These are phyloP conservation scores for Cyanoderma ruficeps DNA, from an alignment of 2,113 vertebrate species.

Conservation along the genomic window DNA sequence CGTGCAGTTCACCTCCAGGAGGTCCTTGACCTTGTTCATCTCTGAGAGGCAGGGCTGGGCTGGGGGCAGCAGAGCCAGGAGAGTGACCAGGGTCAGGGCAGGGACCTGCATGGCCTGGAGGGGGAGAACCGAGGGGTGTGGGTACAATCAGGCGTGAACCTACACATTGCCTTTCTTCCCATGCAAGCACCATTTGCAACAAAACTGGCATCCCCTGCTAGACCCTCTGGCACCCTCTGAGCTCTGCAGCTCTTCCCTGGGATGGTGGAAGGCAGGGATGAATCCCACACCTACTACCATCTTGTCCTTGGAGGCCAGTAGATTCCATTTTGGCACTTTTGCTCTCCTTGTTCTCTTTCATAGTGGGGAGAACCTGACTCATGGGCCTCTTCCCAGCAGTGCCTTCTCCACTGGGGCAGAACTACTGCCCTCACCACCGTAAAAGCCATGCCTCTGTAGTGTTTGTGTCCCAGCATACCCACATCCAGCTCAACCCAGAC, in stretches of 20 bases:
- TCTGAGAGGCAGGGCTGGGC: not conserved
- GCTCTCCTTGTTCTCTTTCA: not conserved
- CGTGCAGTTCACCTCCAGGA: constrained; percentile 39
- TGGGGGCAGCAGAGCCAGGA: not conserved
- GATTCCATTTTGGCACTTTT: not conserved
- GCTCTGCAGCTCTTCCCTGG: not conserved
- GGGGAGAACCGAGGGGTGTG: not conserved
- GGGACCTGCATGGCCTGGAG: not conserved
- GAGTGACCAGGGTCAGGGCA: not conserved
- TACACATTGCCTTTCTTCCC: not conserved
- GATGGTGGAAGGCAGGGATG: not conserved
- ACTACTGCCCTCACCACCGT: not conserved
- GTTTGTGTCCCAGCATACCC: not conserved
- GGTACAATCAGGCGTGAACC: not conserved
- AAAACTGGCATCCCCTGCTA: not conserved
- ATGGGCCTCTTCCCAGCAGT: accelerated
- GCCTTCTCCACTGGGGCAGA: not conserved
- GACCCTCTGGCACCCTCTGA: not conserved
- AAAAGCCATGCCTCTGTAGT: not conserved
- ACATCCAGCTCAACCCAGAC: not conserved
- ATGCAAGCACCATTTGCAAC: accelerated
- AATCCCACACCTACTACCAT: not conserved
- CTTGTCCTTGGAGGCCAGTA: not conserved
- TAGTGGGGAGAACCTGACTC: not conserved
- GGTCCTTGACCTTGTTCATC: constrained; percentile 42